Percentiles rank a stretch among this genome's conserved stretches.
Conservation (phyloP, 2,113 vertebrate species). For the Tympanuchus pallidicinctus region DNA sequence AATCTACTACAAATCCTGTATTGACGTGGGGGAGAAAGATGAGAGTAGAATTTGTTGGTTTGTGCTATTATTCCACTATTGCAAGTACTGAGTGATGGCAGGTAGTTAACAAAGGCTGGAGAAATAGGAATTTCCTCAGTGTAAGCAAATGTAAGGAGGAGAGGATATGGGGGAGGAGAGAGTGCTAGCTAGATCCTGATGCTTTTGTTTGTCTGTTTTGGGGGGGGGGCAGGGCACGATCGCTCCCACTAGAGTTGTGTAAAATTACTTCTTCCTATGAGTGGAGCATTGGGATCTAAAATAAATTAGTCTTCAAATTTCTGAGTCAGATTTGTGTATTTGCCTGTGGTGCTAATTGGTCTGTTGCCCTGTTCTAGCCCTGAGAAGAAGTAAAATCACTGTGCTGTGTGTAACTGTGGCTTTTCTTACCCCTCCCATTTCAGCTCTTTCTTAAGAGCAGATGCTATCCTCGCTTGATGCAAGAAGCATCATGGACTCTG, state of each 20-base stretch:
- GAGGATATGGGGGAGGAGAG: neutral
- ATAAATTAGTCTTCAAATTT: neutral
- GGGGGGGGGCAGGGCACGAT: neutral
- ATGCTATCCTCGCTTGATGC: conserved; percentile 85
- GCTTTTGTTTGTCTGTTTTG: neutral
- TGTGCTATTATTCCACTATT: neutral
- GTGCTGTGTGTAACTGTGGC: neutral
- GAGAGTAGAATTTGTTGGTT: neutral
- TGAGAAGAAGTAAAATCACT: neutral
- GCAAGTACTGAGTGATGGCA: neutral
- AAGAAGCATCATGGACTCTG: conserved; percentile 77
- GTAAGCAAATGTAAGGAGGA: neutral
- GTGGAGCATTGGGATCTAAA: neutral
- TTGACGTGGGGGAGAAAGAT: neutral
- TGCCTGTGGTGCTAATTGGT: neutral
- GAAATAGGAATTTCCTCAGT: neutral
- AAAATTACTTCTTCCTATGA: neutral
- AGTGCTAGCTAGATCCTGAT: neutral
- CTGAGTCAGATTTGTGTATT: neutral
- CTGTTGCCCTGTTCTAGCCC: neutral
- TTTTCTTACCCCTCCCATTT: neutral
- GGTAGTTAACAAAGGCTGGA: neutral
- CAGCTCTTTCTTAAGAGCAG: conserved; percentile 77
- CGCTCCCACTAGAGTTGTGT: neutral
- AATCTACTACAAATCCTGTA: neutral